Percentiles rank a stretch among this genome's conserved stretches.
phyloP scores from a whole-genome alignment of 2,797 vertebrate genomes.

The Lemur catta region DNA sequence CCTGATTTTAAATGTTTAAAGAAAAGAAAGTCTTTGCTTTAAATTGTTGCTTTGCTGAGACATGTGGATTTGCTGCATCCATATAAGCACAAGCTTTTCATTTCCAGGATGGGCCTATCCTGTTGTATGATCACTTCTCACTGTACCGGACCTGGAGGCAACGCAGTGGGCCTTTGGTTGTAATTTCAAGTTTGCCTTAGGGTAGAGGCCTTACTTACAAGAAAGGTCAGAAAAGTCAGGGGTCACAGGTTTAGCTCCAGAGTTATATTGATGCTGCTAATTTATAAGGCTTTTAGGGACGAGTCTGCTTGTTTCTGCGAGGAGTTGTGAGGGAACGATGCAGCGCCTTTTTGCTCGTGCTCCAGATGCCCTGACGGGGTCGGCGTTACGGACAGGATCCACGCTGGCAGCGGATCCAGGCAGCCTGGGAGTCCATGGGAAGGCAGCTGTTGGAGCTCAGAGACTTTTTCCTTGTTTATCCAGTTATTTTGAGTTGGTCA shows the following conservation, averaged over 20 bases:
- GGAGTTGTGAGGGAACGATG: not conserved
- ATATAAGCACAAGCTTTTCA: not conserved
- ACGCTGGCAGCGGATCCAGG: not conserved
- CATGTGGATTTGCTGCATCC: not conserved
- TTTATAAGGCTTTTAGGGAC: not conserved
- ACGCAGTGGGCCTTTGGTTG: not conserved
- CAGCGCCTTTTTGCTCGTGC: not conserved
- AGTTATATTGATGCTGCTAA: not conserved
- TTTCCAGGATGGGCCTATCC: not conserved
- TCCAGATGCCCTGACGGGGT: not conserved
- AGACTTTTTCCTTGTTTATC: not conserved
- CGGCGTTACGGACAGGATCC: not conserved
- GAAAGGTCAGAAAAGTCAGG: not conserved
- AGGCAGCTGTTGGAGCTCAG: not conserved
- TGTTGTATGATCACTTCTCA: not conserved
- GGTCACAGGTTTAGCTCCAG: not conserved
- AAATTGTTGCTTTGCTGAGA: not conserved
- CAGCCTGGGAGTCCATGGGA: not conserved
- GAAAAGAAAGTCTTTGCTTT: not conserved
- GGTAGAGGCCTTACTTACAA: not conserved
- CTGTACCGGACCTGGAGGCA: not conserved
- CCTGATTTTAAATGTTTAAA: not conserved
- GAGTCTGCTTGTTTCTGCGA: not conserved
- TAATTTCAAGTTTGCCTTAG: not conserved
- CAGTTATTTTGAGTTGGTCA: not conserved